A percentile compares a stretch with the other conserved stretches of the same genome.
Evolutionary conservation across 2,797 vertebrate genomes (phyloP).

Genomic region (Enteromius fasciolatus): DNA sequence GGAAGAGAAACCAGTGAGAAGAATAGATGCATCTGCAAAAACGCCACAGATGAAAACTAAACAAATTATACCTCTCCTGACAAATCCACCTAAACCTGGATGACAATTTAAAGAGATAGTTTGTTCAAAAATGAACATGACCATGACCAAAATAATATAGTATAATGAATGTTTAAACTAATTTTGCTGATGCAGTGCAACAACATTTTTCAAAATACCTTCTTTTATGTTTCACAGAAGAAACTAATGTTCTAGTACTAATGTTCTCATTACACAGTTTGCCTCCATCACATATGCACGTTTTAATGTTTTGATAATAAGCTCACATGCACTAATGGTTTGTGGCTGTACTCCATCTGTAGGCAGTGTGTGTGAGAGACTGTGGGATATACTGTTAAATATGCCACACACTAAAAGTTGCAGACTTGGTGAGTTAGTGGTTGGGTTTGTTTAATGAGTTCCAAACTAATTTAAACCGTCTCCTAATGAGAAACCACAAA

Average conservation of each 20-base stretch:
- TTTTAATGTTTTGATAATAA: constrained; percentile 34
- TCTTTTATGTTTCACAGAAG: neutral
- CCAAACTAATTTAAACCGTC: constrained; percentile 42
- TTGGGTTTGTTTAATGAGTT: constrained; percentile 48
- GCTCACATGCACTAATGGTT: constrained; percentile 49
- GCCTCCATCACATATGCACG: constrained; percentile 20
- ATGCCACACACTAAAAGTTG: constrained; percentile 48
- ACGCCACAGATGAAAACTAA: constrained; percentile 45
- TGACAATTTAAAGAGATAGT: neutral
- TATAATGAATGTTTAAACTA: neutral
- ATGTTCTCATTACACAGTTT: constrained; percentile 18
- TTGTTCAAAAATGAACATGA: no score
- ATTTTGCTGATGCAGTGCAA: neutral
- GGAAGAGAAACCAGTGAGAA: constrained; percentile 40
- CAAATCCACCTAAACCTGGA: constrained; percentile 30
- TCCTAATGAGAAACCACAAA: constrained; percentile 46
- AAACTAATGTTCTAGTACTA: no score
- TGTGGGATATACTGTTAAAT: constrained; percentile 13
- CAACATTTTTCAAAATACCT: neutral
- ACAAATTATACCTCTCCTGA: constrained; percentile 46
- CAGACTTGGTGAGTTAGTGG: constrained; percentile 51
- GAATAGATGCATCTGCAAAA: constrained; percentile 50
- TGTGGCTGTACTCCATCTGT: constrained; percentile 43
- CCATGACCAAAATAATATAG: no score
- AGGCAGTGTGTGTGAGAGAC: constrained; percentile 28